Conservation (phyloP, 2,888 invertebrate genomes). For the Panopea generosa region DNA sequence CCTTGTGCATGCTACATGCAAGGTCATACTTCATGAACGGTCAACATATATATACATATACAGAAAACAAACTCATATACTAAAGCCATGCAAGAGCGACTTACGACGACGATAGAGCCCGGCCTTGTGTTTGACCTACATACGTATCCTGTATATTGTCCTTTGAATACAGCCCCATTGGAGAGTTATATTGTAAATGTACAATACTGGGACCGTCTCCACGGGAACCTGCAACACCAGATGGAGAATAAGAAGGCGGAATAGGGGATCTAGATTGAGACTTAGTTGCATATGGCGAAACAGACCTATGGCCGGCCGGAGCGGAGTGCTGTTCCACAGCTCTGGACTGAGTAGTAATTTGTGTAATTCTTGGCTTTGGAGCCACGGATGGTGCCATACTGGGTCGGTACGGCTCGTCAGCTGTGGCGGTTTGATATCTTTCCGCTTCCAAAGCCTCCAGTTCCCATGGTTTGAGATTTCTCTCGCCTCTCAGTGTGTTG, state of each 20-base stretch:
- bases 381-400: slow-evolving; percentile 42
- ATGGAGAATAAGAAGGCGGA: slow-evolving; percentile 58
- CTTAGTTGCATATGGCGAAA: slow-evolving; percentile 25
- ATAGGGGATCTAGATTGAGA: slow-evolving; percentile 45
- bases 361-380: slow-evolving; percentile 52
- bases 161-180: slow-evolving; percentile 83
- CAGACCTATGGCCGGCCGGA: slow-evolving; percentile 51
- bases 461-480: slow-evolving; percentile 68
- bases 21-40: no score
- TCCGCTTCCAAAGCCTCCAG: slow-evolving; percentile 62
- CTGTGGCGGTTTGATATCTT: slow-evolving; percentile 49
- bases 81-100: slow-evolving; percentile 48
- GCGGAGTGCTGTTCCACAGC: no score
- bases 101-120: slow-evolving; percentile 54
- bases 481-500: slow-evolving; percentile 66
- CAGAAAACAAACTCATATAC: no score
- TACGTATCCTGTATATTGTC: slow-evolving; percentile 81
- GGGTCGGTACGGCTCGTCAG: slow-evolving; percentile 51
- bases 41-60: no score
- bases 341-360: slow-evolving; percentile 3
- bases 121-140: slow-evolving; percentile 77
- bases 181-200: slow-evolving; percentile 85
- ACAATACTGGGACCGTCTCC: slow-evolving; percentile 74
- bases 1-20: no score
- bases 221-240: slow-evolving; percentile 52